These are phyloP conservation scores for Scolanthus callimorphus DNA, from an alignment of 92 coral and sea anemone species.

Conservation along the genomic window DNA sequence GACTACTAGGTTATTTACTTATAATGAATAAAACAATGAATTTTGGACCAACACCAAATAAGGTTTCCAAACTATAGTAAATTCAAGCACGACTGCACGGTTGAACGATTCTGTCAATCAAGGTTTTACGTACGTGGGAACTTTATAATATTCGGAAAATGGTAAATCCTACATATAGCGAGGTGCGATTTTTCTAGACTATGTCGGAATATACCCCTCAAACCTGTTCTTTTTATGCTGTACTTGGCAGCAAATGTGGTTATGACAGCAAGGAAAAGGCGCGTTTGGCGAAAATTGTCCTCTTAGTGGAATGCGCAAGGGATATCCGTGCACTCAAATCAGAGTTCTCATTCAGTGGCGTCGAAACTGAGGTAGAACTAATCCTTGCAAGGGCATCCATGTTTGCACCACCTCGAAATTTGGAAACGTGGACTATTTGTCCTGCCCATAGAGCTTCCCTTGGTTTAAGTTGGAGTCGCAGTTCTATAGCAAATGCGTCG, in stretches of 20 bases:
- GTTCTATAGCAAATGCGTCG: too few species aligned
- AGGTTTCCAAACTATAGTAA: too few species aligned
- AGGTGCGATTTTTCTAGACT: too few species aligned
- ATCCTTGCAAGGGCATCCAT: slow-evolving; percentile 39
- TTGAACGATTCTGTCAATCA: too few species aligned
- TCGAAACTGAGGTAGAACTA: slow-evolving; percentile 39
- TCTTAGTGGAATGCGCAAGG: slow-evolving; percentile 17
- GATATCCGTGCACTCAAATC: slow-evolving; percentile 21
- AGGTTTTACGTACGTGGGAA: too few species aligned
- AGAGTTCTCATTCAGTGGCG: slow-evolving; percentile 23
- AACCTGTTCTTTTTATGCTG: slow-evolving; percentile 6
- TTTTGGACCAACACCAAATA: too few species aligned
- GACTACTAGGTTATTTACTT: too few species aligned
- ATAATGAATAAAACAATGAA: too few species aligned
- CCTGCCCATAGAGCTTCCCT: slow-evolving; percentile 31
- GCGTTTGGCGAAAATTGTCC: slow-evolving; percentile 18
- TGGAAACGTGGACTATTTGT: slow-evolving; percentile 30
- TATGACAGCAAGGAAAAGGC: slow-evolving; percentile 4
- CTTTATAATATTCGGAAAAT: too few species aligned
- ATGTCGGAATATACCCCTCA: too few species aligned
- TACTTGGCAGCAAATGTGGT: slow-evolving; percentile 14
- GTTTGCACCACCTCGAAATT: slow-evolving; percentile 35
- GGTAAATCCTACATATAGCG: too few species aligned
- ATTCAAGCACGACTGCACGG: too few species aligned
- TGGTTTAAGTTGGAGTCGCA: slow-evolving; percentile 17